phyloP scores from a whole-genome alignment of 2,113 vertebrate genomes.

The Sander lucioperca region DNA sequence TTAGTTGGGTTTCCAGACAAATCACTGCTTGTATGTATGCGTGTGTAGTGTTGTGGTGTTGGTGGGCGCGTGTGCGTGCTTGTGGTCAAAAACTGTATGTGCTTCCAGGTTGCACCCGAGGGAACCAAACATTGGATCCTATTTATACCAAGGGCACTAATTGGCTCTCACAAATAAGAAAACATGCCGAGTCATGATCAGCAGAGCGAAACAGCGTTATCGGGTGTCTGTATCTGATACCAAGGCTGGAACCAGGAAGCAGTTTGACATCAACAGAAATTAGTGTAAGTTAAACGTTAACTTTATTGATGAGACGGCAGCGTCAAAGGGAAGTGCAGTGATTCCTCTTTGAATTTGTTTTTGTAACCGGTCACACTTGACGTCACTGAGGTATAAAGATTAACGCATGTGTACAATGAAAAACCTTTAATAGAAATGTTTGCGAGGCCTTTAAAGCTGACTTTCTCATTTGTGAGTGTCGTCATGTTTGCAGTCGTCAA shows the following conservation, averaged over 20 bases:
- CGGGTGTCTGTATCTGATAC: neutral
- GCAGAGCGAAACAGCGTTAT: neutral
- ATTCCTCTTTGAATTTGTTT: neutral
- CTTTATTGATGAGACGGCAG: neutral
- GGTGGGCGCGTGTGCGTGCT: too few species aligned
- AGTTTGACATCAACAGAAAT: neutral
- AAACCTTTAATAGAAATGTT: neutral
- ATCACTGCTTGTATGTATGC: too few species aligned
- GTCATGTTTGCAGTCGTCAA: too few species aligned
- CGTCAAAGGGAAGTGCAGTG: neutral
- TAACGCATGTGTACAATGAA: neutral
- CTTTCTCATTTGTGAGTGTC: neutral
- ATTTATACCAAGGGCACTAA: too few species aligned
- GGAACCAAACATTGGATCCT: too few species aligned
- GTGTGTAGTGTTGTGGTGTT: too few species aligned
- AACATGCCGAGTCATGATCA: constrained; percentile 23
- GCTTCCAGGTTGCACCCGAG: too few species aligned
- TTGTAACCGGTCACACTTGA: neutral
- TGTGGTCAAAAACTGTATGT: too few species aligned
- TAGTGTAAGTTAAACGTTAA: constrained; percentile 19
- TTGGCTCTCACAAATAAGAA: neutral
- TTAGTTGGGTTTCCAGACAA: too few species aligned
- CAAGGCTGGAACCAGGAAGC: constrained; percentile 32
- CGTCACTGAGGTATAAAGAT: neutral
- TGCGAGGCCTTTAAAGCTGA: neutral